Percentiles rank a stretch among this genome's conserved stretches.
Conservation (phyloP, 2,113 vertebrate species). For the Centropristis striata region DNA sequence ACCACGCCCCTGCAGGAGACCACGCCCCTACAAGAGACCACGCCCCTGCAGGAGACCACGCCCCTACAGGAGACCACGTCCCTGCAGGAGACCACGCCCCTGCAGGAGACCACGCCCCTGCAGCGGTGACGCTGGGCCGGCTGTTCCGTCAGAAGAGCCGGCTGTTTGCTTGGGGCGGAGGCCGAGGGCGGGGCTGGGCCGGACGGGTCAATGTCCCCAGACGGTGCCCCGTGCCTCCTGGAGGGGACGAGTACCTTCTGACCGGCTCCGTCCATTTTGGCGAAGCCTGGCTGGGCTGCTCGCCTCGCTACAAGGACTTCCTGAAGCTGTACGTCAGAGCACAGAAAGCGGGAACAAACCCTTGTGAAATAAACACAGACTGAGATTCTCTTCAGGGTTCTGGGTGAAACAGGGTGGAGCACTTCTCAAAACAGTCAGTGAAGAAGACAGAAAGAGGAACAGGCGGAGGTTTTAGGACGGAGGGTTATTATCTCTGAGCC, state of each 20-base stretch:
- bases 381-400: slow-evolving; percentile 67
- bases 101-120: slow-evolving; percentile 66
- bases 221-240: slow-evolving; percentile 86
- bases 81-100: slow-evolving; percentile 77
- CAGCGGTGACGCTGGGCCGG: slow-evolving; percentile 84
- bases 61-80: slow-evolving; percentile 71
- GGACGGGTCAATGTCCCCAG: slow-evolving; percentile 87
- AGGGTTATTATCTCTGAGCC: background rate
- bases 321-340: slow-evolving; percentile 89
- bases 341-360: slow-evolving; percentile 88
- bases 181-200: slow-evolving; percentile 84
- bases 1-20: slow-evolving; percentile 74
- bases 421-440: background rate
- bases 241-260: slow-evolving; percentile 91
- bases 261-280: slow-evolving; percentile 94
- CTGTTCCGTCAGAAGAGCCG: slow-evolving; percentile 93
- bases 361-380: slow-evolving; percentile 89
- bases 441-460: background rate
- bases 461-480: background rate
- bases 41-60: slow-evolving; percentile 71
- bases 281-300: slow-evolving; percentile 92
- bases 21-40: too few species aligned
- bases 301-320: slow-evolving; percentile 93
- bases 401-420: background rate
- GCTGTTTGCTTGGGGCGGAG: slow-evolving; percentile 85